Percentiles rank a stretch among this genome's conserved stretches.
These are phyloP conservation scores for Poeciliopsis occidentalis DNA, from an alignment of 2,113 vertebrate species.

Conservation along the genomic window DNA sequence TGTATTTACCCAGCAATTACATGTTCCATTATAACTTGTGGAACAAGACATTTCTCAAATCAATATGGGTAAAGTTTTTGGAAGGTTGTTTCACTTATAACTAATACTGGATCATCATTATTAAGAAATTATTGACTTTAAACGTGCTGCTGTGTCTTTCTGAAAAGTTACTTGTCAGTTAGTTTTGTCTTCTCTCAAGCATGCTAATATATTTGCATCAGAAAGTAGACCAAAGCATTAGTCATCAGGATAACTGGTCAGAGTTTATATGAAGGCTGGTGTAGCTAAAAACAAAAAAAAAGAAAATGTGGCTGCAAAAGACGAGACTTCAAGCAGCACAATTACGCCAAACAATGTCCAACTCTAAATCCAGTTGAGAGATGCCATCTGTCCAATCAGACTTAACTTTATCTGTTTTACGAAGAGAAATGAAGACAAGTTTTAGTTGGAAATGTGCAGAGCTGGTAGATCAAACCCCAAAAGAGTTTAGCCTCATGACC, in stretches of 20 bases:
- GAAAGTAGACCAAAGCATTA: no score
- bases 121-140: no score
- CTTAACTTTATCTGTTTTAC: neutral
- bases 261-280: neutral
- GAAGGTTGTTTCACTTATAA: no score
- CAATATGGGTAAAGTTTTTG: no score
- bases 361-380: neutral
- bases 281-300: neutral
- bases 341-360: neutral
- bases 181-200: no score
- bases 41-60: no score
- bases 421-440: neutral
- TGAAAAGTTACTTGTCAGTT: no score
- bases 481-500: neutral
- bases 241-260: neutral
- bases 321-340: neutral
- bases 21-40: no score
- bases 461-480: neutral
- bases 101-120: no score
- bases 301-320: neutral
- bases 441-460: neutral
- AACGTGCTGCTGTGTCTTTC: no score
- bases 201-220: no score
- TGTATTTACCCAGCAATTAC: neutral
- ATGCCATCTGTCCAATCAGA: neutral